phyloP scores from a whole-genome alignment of 2,888 invertebrate genomes.

The Hoplodrina blanda region DNA sequence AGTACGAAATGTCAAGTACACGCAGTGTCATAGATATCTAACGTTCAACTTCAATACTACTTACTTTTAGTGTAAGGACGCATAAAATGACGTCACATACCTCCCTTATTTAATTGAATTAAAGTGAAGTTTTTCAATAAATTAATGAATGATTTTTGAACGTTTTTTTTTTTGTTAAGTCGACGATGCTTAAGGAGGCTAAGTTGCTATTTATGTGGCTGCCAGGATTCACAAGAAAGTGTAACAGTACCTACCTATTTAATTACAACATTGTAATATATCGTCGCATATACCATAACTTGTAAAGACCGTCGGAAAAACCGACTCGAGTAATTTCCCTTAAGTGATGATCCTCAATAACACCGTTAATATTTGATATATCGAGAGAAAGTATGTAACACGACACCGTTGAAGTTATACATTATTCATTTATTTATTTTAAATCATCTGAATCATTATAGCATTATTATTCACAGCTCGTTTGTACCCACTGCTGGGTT shows the following conservation, averaged over 20 bases:
- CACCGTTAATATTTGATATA: constrained; percentile 44
- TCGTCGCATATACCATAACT: constrained; percentile 11
- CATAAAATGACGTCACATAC: neutral
- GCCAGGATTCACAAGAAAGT: neutral
- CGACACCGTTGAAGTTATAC: neutral
- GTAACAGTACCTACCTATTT: neutral
- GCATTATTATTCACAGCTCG: constrained; percentile 27
- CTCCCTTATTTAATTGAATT: no score
- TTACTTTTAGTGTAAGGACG: constrained; percentile 10
- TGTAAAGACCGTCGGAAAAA: constrained; percentile 26
- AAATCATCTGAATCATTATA: constrained; percentile 21
- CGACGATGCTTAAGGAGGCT: no score
- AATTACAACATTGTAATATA: neutral
- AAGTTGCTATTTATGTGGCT: no score
- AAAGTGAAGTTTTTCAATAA: no score
- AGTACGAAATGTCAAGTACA: constrained; percentile 39
- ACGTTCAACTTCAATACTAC: constrained; percentile 6
- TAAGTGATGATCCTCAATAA: constrained; percentile 1
- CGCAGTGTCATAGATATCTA: constrained; percentile 23
- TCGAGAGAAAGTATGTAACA: constrained; percentile 41
- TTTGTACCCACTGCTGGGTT: constrained; percentile 32
- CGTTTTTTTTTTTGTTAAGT: no score
- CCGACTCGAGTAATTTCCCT: constrained; percentile 28
- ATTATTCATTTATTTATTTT: constrained; percentile 19
- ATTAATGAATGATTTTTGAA: no score